Base-by-base conservation (phyloP, 30 jellyfish, hydroid and myxozoan species). In the Aurelia sp. region DNA sequence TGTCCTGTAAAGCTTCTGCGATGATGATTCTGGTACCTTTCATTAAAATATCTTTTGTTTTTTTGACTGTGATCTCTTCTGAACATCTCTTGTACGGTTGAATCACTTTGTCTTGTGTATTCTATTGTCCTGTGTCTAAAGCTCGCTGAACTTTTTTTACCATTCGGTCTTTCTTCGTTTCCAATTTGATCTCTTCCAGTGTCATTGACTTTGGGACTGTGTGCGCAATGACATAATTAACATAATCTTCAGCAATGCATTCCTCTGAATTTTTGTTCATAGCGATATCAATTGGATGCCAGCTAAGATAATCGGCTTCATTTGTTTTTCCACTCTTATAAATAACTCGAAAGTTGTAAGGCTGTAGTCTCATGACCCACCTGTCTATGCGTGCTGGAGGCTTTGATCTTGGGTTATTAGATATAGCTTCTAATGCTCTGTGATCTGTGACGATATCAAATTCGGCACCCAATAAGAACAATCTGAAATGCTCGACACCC, bases 1-100 rank as follows among this genome's bases (percentile, higher is more conserved):
- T 64, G 71, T 30, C 82, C 37, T 74, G 90, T 40, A 66, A 66
- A 3, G 31, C 20, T 73, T 44, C 59, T 51, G 95, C 85, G 9
- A 86, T 44, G 31, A 86, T 73, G 33, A 82, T 89, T 44, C 81
- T 60, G 40, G 51, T 60, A 60, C 86, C 95, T 64, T 83, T 83
- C 85, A 81, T 57, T 63, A 89, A 16, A 11, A 89, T 17, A 82
- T 89, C 79, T 23, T 78, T 78, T 61, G 78, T 27, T 62, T 31
- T 62, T 52, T 78, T 78, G 88, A 23, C 79, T 78, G 58, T 59
- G 37, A 78, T 60, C 50, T 78, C 79, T 60, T 78, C 88, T 33
- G 21, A 41, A 65, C 88, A 62, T 65, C 37, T 78, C 60, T 78
- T 78, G 66, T 41, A 78, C 18, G 88, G 67, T 47, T 78, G 79